phyloP scores from a whole-genome alignment of 2,113 vertebrate genomes.

The Burhinus oedicnemus region DNA sequence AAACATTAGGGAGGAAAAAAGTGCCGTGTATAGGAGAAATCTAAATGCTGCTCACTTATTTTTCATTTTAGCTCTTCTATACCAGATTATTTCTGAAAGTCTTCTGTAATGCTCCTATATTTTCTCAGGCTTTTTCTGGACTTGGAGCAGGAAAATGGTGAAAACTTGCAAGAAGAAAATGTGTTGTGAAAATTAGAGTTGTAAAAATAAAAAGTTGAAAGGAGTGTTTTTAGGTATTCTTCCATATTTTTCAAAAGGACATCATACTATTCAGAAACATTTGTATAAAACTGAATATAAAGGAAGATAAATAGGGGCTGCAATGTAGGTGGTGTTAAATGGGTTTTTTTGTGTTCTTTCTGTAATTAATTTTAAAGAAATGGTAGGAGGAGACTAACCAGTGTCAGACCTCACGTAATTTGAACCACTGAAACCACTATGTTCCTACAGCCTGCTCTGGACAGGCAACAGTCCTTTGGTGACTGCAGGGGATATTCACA shows the following conservation, averaged over 20 bases:
- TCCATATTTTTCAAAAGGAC: not conserved
- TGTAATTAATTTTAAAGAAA: not conserved
- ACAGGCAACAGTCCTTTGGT: not conserved
- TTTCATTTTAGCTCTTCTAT: not conserved
- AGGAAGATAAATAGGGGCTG: not conserved
- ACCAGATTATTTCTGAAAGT: not conserved
- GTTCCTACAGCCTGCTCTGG: not conserved
- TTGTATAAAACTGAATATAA: not conserved
- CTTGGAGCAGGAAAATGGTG: not conserved
- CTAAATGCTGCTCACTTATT: not conserved
- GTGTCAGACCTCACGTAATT: not conserved
- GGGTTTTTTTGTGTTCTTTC: accelerated
- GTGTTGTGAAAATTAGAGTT: not conserved
- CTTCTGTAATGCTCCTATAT: not conserved
- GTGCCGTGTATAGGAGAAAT: not conserved
- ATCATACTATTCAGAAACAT: not conserved
- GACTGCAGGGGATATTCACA: not conserved
- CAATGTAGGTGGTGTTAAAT: not conserved
- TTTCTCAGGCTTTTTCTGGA: not conserved
- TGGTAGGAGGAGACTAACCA: not conserved
- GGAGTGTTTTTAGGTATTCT: not conserved
- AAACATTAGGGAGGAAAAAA: accelerated
- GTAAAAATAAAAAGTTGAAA: not conserved
- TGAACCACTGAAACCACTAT: not conserved
- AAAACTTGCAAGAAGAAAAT: not conserved